Evolutionary conservation across 2,797 vertebrate genomes (phyloP), one percentile per base, ranked within the genome.

Genomic region (Enteromius fasciolatus): DNA sequence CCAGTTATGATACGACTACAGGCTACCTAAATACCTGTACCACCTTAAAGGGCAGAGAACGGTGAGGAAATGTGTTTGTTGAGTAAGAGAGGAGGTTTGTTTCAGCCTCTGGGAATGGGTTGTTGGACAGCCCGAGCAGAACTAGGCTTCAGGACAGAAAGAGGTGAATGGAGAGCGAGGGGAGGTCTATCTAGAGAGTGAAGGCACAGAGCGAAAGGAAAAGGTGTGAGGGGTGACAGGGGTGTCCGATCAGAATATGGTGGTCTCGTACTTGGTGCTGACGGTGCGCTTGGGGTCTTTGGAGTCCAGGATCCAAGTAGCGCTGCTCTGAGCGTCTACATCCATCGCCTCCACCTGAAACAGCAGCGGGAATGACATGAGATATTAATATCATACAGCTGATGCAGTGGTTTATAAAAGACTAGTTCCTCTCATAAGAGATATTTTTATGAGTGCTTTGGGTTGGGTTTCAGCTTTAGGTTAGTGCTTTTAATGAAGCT

Each of bases 261-360:
- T 98, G 94, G 98, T 98, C 96, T 99, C 98, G 88, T 98, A 99
- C 98, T 99, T 99, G 93, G 97, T 98, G 96, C 96, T 98, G 94
- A 98, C 97, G 87, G 95, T 97, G 94, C 96, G 94, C 92, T 98
- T 97, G 87, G 96, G 94, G 86, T 99, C 98, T 91, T 98, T 98
- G 88, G 97, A 94, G 89, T 99, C 98, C 91, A 96, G 93, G 23
- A 97, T 94, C 98, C 98, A 99, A 52, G 95, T 95, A 87, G 96
- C 94, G 1, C 96, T 95, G 90, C 95, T 93, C 76, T 98, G 97
- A 89, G 96, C 93, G 33, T 98, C 97, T 86, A 84, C 89, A 59
- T 98, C 96, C 28, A 95, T 90, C 0, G 93, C 77, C 52, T 98
- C 96, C 82, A 96, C 93, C 98, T 99, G 87, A 46, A 87, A 80